Conservation (phyloP, 37 sponge, comb jelly and placozoan species). For the Bolinopsis microptera region DNA sequence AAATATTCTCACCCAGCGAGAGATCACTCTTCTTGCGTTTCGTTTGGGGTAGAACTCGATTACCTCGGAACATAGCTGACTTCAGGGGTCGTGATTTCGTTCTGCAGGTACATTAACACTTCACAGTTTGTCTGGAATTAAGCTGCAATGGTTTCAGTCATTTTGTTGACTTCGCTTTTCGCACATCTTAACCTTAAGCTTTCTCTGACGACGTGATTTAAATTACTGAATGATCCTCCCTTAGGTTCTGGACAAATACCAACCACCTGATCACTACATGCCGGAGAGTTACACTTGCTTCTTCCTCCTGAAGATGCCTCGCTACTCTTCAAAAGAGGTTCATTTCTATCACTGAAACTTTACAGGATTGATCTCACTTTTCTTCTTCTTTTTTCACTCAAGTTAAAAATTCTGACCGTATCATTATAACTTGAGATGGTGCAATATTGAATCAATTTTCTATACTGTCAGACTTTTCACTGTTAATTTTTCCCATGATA, state of each 20-base stretch:
- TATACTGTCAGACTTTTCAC: no score
- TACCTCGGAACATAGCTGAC: conserved; percentile 87
- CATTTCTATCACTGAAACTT: background rate
- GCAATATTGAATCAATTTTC: no score
- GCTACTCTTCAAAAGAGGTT: conserved; percentile 84
- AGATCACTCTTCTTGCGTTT: conserved; percentile 91
- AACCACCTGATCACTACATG: conserved; percentile 88
- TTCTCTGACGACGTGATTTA: no score
- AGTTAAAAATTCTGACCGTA: no score
- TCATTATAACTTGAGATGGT: no score
- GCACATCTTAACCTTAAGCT: no score
- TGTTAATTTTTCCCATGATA: no score
- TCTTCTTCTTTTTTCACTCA: no score
- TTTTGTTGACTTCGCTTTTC: no score
- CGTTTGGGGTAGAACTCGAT: conserved; percentile 94
- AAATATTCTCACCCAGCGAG: conserved; percentile 78
- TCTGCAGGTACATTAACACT: conserved; percentile 75
- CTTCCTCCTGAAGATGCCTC: conserved; percentile 94
- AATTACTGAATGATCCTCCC: no score
- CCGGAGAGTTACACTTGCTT: conserved; percentile 98
- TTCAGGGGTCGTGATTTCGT: conserved; percentile 95
- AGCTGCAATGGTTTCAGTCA: no score
- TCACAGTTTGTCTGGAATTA: background rate
- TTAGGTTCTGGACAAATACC: conserved; percentile 88
- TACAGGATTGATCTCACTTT: no score